Percentiles rank a stretch among this genome's conserved stretches.
Conservation (phyloP, 1,140 invertebrate genomes). For the Ceratosolen fusciceps region DNA sequence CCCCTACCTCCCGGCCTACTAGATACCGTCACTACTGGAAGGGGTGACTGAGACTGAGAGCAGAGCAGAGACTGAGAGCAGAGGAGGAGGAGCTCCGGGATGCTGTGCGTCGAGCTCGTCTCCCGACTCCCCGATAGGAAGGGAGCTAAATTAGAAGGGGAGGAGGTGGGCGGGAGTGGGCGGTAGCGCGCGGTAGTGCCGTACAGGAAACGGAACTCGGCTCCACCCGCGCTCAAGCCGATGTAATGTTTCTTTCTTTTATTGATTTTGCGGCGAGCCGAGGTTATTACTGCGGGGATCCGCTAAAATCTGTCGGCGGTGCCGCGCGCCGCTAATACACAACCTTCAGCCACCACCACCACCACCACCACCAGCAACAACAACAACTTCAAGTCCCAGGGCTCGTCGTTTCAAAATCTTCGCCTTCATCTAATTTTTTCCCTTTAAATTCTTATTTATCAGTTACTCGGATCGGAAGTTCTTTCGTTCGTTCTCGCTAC, state of each 20-base stretch:
- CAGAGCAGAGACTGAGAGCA: neutral
- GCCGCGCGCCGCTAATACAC: neutral
- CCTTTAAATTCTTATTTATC: too few relatives aligned
- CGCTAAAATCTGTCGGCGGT: neutral
- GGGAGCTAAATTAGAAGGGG: slow-evolving; percentile 22
- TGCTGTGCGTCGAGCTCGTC: neutral
- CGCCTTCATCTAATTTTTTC: too few relatives aligned
- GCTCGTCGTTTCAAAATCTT: too few relatives aligned
- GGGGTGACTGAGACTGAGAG: too few relatives aligned
- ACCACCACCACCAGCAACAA: too few relatives aligned
- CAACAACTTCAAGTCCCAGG: too few relatives aligned
- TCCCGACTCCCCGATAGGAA: neutral
- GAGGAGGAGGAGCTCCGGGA: neutral
- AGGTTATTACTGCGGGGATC: slow-evolving; percentile 65
- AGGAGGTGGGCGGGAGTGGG: neutral
- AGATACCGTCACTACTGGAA: too few relatives aligned
- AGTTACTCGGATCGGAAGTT: too few relatives aligned
- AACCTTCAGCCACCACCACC: too few relatives aligned
- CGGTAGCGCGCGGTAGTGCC: slow-evolving; percentile 1
- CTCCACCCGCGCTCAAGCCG: slow-evolving; percentile 63
- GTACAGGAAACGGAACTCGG: slow-evolving; percentile 34
- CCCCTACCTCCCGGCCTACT: too few relatives aligned
- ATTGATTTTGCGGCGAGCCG: slow-evolving; percentile 71
- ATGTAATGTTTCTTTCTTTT: slow-evolving; percentile 74
- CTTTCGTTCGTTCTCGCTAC: too few relatives aligned